Percentiles rank a stretch among this genome's conserved stretches.
Conservation (phyloP, 2,797 vertebrate genomes). For the Amazona ochrocephala region DNA sequence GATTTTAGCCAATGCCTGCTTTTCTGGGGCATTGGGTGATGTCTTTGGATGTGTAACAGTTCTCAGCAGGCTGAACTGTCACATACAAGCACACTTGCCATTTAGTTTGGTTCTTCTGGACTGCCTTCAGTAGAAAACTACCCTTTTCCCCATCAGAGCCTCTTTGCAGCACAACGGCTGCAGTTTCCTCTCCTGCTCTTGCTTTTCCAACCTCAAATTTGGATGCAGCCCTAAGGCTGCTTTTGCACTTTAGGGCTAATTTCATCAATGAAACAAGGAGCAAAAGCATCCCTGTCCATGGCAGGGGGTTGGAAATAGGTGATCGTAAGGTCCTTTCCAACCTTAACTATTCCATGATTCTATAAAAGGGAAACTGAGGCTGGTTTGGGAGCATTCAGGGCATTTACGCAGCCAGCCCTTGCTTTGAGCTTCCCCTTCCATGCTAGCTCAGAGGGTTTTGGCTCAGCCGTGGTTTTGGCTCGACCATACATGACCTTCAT, state of each 20-base stretch:
- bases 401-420: neutral
- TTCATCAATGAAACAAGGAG: neutral
- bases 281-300: neutral
- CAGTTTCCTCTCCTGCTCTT: neutral
- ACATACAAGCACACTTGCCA: fast-evolving
- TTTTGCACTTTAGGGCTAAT: neutral
- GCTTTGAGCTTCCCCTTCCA: fast-evolving
- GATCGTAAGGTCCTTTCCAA: neutral
- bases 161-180: fast-evolving
- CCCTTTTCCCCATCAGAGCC: neutral
- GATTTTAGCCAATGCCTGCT: fast-evolving
- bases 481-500: fast-evolving
- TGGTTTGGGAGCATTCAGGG: neutral
- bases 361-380: conserved; percentile 6
- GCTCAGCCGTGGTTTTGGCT: neutral
- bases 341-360: neutral
- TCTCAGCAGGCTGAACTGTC: neutral
- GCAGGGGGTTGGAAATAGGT: neutral
- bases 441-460: neutral
- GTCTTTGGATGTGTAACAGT: neutral
- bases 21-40: neutral
- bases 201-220: neutral
- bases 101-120: neutral
- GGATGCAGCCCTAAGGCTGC: no score
- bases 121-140: neutral